Evolutionary conservation across 2,888 invertebrate genomes (phyloP).

Genomic region (Perizoma flavofasciatum): DNA sequence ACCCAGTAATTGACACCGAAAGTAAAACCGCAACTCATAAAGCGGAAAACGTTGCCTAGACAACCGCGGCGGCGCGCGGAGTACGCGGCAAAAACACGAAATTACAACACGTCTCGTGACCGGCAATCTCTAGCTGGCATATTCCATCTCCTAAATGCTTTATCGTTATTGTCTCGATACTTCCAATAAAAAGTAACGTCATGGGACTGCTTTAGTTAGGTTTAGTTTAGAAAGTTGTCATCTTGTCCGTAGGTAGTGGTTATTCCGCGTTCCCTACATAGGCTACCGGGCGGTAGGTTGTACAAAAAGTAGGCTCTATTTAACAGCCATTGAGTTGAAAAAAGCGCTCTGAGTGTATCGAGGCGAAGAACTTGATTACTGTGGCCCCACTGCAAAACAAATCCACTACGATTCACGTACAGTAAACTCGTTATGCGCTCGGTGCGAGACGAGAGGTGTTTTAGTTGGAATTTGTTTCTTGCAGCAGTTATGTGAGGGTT

Average conservation of each 20-base stretch:
- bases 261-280: conserved; percentile 74
- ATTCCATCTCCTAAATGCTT: conserved; percentile 70
- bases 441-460: conserved; percentile 40
- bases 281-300: conserved; percentile 62
- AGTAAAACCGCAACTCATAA: conserved; percentile 69
- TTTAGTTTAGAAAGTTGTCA: conserved; percentile 82
- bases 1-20: conserved; percentile 75
- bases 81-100: conserved; percentile 61
- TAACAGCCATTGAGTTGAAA: conserved; percentile 70
- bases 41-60: conserved; percentile 61
- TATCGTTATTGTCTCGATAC: conserved; percentile 66
- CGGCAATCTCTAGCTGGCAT: conserved; percentile 48
- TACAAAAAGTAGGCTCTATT: conserved; percentile 76
- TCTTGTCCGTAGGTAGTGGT: conserved; percentile 74
- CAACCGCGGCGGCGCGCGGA: conserved; percentile 51
- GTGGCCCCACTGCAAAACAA: conserved; percentile 74
- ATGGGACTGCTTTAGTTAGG: conserved; percentile 66
- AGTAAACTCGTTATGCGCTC: conserved; percentile 80
- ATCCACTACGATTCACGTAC: conserved; percentile 82
- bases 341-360: conserved; percentile 68
- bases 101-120: conserved; percentile 59
- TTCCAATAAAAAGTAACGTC: conserved; percentile 75
- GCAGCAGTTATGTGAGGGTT: conserved; percentile 55
- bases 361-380: conserved; percentile 75
- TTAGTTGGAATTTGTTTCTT: conserved; percentile 63